These are phyloP conservation scores for Prionailurus bengalensis DNA, from an alignment of 2,113 vertebrate genomes.

Conservation along the genomic window DNA sequence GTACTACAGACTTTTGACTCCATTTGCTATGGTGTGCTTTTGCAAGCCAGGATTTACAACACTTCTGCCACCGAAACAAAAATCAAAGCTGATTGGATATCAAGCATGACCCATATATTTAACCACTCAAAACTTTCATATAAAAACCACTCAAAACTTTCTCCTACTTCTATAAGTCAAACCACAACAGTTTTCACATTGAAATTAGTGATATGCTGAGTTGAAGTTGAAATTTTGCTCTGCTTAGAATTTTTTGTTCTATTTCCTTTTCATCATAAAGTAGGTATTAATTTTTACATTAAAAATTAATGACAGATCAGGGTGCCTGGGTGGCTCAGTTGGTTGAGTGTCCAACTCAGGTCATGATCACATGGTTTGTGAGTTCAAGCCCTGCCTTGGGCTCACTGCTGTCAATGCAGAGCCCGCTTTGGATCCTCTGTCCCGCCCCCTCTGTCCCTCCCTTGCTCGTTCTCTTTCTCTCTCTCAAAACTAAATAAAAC, in stretches of 20 bases:
- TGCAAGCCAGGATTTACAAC: neutral
- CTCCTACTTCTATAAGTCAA: neutral
- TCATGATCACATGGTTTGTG: neutral
- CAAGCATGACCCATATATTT: neutral
- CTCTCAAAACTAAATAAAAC: no score
- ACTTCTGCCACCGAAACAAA: neutral
- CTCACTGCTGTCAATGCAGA: no score
- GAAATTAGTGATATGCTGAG: neutral
- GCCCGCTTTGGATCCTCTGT: no score
- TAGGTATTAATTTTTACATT: neutral
- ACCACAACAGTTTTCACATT: neutral
- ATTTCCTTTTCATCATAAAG: slow-evolving; percentile 14
- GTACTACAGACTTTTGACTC: neutral
- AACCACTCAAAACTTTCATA: neutral
- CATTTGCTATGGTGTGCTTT: neutral
- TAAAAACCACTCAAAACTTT: slow-evolving; percentile 15
- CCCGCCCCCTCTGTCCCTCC: no score
- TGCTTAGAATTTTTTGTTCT: neutral
- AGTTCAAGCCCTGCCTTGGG: neutral
- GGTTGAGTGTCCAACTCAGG: no score
- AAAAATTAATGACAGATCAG: neutral
- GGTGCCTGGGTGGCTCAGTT: neutral
- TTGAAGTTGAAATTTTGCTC: neutral
- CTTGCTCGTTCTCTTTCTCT: no score
- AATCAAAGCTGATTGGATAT: neutral